Conservation (phyloP, 1,140 invertebrate species). For the Drosophila miranda region DNA sequence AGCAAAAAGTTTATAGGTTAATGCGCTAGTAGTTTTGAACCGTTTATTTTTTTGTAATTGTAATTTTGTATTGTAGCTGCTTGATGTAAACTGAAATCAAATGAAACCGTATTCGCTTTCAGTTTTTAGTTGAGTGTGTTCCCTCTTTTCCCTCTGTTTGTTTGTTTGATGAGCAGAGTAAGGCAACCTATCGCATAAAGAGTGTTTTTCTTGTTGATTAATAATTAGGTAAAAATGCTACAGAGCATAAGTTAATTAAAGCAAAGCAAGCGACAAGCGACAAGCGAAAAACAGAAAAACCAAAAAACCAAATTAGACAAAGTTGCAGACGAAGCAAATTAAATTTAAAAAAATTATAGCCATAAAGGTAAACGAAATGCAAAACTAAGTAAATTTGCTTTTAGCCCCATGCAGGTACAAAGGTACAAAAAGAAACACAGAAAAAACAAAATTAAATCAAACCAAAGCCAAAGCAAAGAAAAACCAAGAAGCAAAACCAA, state of each 20-base stretch:
- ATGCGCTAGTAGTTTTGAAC: constrained; percentile 65
- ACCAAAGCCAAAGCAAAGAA: constrained; percentile 2
- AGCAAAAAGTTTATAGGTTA: constrained; percentile 59
- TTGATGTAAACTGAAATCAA: constrained; percentile 44
- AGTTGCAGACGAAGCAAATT: constrained; percentile 44
- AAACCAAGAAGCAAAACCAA: constrained; percentile 30
- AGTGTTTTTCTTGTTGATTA: constrained; percentile 77
- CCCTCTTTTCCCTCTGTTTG: constrained; percentile 9
- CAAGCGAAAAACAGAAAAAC: constrained; percentile 8
- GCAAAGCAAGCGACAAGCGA: constrained; percentile 22
- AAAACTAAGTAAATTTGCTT: constrained; percentile 40
- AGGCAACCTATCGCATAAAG: constrained; percentile 32
- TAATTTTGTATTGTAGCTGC: constrained; percentile 64
- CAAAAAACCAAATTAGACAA: constrained; percentile 31
- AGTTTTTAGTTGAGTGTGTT: constrained; percentile 35
- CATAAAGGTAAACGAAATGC: constrained; percentile 41
- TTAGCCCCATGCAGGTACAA: constrained; percentile 41
- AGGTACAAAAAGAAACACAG: not conserved
- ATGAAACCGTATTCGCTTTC: constrained; percentile 23
- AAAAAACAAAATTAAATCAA: not conserved
- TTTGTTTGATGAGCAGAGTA: constrained; percentile 19
- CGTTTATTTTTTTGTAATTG: constrained; percentile 56
- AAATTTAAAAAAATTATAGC: constrained; percentile 40
- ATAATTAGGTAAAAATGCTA: constrained; percentile 71
- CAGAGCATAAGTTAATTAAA: constrained; percentile 59